phyloP scores from a whole-genome alignment of 2,113 vertebrate genomes.

The Melanostigma gelatinosum region DNA sequence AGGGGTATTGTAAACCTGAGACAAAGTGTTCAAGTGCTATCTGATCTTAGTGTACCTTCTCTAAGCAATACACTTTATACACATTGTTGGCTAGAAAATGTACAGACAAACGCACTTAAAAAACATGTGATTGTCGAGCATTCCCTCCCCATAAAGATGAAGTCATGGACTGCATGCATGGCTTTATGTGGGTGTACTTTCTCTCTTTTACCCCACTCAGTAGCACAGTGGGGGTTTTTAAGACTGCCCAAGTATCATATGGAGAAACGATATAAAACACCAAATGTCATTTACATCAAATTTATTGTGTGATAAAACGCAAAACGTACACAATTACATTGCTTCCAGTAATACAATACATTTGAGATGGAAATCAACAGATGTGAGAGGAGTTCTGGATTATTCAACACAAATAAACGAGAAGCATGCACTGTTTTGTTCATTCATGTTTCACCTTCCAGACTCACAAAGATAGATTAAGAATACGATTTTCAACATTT shows the following conservation, averaged over 20 bases:
- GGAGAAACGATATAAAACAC: too few species aligned
- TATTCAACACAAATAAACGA: background rate
- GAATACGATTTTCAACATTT: background rate
- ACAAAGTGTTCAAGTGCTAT: background rate
- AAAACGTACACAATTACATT: background rate
- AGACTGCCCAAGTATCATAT: too few species aligned
- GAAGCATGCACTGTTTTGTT: background rate
- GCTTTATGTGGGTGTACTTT: too few species aligned
- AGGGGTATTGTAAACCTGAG: background rate
- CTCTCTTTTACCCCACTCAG: too few species aligned
- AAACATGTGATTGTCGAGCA: background rate
- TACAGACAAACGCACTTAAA: background rate
- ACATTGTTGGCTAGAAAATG: background rate
- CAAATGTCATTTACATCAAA: background rate
- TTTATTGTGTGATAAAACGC: background rate
- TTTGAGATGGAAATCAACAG: too few species aligned
- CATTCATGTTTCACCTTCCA: background rate
- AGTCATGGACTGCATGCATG: background rate
- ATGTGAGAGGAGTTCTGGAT: too few species aligned
- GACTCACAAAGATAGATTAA: background rate
- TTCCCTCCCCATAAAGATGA: background rate
- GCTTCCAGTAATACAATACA: background rate
- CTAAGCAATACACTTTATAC: background rate
- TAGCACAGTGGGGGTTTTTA: too few species aligned
- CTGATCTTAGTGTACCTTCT: background rate